Evolutionary conservation across 2,113 vertebrate genomes (phyloP), one percentile per base, ranked within the genome.

Genomic region (Eulemur rufifrons): DNA sequence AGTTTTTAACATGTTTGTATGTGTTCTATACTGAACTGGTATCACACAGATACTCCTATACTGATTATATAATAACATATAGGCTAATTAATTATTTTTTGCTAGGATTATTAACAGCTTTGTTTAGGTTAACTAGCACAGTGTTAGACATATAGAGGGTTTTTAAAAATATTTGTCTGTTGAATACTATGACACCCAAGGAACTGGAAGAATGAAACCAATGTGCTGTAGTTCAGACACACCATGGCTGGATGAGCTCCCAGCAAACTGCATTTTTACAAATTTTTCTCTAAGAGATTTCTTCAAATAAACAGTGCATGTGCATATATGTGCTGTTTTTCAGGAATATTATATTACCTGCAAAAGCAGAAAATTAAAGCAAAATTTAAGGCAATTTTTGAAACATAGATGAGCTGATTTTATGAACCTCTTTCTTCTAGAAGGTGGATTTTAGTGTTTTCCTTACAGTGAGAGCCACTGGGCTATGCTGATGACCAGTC

Each of bases 1-100:
- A 91, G 47, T 63, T 88, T 95, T 96, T 86, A 88, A 56, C 85
- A 52, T 83, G 20, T 82, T 85, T 86, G 54, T 77, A 50, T 45
- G 10, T 73, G 47, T 90, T 90, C 29, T 14, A n/a, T 37, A 29
- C 17, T 74, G 61, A 90, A 52, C 27, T 66, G 74, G 71, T 50
- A 61, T 89, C 74, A 76, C 42, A 61, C 32, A n/a, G 52, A 94
- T 10, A 54, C 6, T 88, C 73, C 17, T 86, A 50, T 74, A 34
- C 52, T 73, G 71, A 73, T 68, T 50, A 47, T 21, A 37, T 63
- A 52, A 74, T n/a, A 96, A 83, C 13, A 37, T 13, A 74, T 86
- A 47, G 14, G 27, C 13, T 88, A 54, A 69, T 83, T 56, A 45
- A 68, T 63, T 96, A n/a, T 66, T 88, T 54, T 39, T 89, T 14